Percentiles rank a stretch among this genome's conserved stretches.
phyloP scores from a whole-genome alignment of 2,888 invertebrate species.

The Thymelicus acteon region DNA sequence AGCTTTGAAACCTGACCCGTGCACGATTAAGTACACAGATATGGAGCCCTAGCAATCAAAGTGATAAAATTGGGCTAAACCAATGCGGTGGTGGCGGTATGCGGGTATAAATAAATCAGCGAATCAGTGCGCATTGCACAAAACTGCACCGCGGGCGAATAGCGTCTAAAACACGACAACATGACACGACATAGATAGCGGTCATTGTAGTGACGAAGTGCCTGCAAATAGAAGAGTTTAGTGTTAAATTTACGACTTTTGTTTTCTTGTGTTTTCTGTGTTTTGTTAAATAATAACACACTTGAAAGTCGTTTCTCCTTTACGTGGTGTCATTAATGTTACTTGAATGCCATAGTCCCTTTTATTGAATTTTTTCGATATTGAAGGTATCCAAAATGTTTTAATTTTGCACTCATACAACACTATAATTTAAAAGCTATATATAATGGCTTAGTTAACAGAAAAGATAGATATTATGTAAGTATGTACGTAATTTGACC shows the following conservation, averaged over 20 bases:
- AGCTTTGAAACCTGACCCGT: background rate
- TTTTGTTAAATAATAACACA: too few relatives aligned
- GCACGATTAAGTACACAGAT: background rate
- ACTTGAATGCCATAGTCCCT: too few relatives aligned
- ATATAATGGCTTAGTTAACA: too few relatives aligned
- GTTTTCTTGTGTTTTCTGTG: background rate
- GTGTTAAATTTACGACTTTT: background rate
- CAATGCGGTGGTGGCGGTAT: conserved; percentile 44
- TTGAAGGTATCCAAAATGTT: too few relatives aligned
- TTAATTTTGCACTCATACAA: too few relatives aligned
- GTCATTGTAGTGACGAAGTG: conserved; percentile 38
- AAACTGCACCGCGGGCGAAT: conserved; percentile 60
- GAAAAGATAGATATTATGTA: too few relatives aligned
- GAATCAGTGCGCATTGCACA: conserved; percentile 70
- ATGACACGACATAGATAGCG: conserved; percentile 44
- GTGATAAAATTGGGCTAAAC: conserved; percentile 28
- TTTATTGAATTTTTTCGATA: too few relatives aligned
- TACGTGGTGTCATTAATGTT: too few relatives aligned
- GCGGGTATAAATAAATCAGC: conserved; percentile 71
- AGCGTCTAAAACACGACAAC: conserved; percentile 63
- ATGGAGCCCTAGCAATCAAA: conserved; percentile 12
- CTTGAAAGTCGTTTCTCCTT: too few relatives aligned
- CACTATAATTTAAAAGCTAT: too few relatives aligned
- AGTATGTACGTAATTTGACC: too few relatives aligned
- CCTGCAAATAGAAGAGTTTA: conserved; percentile 4